Conservation (phyloP, 2,888 invertebrate genomes). For the Agonopterix arenella region DNA sequence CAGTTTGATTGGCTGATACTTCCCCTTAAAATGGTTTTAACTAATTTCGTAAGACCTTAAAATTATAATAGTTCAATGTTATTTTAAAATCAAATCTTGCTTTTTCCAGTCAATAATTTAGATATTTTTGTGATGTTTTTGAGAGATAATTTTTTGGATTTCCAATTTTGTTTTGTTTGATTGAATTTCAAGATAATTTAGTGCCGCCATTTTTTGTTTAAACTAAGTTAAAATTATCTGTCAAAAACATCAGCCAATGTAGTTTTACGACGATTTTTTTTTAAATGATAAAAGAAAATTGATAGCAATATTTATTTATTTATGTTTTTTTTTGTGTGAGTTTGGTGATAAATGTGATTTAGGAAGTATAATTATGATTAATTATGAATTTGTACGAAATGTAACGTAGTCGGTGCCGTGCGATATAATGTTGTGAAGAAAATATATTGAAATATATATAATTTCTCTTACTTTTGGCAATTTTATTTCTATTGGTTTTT, state of each 20-base stretch:
- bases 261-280: slow-evolving; percentile 26
- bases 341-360: slow-evolving; percentile 22
- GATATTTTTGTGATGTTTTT: slow-evolving; percentile 13
- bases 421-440: slow-evolving; percentile 52
- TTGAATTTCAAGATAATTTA: neutral
- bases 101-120: slow-evolving; percentile 32
- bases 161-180: neutral
- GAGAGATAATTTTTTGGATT: neutral
- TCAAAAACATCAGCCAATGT: neutral
- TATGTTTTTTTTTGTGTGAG: slow-evolving; percentile 29
- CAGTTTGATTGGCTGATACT: neutral
- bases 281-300: slow-evolving; percentile 10
- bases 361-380: slow-evolving; percentile 7
- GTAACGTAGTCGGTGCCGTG: slow-evolving; percentile 37
- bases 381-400: slow-evolving; percentile 31
- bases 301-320: slow-evolving; percentile 56
- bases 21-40: neutral
- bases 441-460: slow-evolving; percentile 69
- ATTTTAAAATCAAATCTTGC: slow-evolving; percentile 1
- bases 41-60: neutral
- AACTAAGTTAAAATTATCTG: neutral
- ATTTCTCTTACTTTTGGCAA: slow-evolving; percentile 53
- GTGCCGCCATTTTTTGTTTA: neutral
- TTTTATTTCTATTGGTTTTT: slow-evolving; percentile 28
- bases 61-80: neutral